Percentiles rank a stretch among this genome's conserved stretches.
Conservation (phyloP, 2,888 invertebrate species). For the Platerodrilus igneus region DNA sequence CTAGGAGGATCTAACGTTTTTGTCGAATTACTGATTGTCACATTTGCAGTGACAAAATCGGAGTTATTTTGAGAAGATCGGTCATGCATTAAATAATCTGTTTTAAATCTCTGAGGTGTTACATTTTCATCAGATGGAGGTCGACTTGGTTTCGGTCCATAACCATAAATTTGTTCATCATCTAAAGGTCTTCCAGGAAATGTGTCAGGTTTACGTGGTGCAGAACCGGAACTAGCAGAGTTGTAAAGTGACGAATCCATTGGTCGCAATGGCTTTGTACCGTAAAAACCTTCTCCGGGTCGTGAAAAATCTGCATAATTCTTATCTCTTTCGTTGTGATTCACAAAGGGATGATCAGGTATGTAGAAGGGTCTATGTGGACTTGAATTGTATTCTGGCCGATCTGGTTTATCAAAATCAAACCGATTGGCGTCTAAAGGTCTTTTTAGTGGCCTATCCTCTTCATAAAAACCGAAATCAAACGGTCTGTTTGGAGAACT, state of each 20-base stretch:
- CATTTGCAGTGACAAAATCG: background rate
- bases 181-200: conserved; percentile 1
- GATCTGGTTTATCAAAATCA: too few relatives aligned
- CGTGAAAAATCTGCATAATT: too few relatives aligned
- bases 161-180: too few relatives aligned
- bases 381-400: conserved; percentile 15
- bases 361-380: conserved; percentile 12
- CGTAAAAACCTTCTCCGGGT: background rate
- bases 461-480: too few relatives aligned
- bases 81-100: too few relatives aligned
- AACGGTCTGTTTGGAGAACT: too few relatives aligned
- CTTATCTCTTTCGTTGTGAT: conserved; percentile 3
- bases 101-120: too few relatives aligned
- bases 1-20: conserved; percentile 7
- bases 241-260: background rate
- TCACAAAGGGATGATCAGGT: conserved; percentile 16
- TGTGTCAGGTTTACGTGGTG: background rate
- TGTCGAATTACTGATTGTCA: background rate
- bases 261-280: background rate
- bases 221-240: background rate
- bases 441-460: too few relatives aligned
- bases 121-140: background rate
- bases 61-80: too few relatives aligned
- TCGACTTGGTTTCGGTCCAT: background rate
- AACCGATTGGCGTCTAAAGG: too few relatives aligned